Evolutionary conservation across 1,140 invertebrate genomes (phyloP).

Genomic region (Druon quercuslanigerum): DNA sequence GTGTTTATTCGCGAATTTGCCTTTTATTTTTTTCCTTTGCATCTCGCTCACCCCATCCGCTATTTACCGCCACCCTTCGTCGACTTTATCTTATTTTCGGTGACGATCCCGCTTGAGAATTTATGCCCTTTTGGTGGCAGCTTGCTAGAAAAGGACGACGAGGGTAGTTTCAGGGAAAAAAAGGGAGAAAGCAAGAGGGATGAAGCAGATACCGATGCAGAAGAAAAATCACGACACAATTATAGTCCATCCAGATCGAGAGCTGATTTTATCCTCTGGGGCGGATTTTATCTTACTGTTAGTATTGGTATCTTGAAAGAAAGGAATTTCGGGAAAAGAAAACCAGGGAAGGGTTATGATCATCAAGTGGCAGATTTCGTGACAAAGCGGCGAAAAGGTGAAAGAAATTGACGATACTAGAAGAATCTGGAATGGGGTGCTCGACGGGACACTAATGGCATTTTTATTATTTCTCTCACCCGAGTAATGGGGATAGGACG

Average conservation of each 20-base stretch:
- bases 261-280: constrained; percentile 50
- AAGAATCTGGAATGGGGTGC: constrained; percentile 43
- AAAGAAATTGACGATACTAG: constrained; percentile 47
- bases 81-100: constrained; percentile 73
- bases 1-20: constrained; percentile 75
- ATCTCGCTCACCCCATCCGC: constrained; percentile 36
- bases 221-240: constrained; percentile 61
- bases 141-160: constrained; percentile 36
- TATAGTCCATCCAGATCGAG: constrained; percentile 67
- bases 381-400: constrained; percentile 63
- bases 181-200: constrained; percentile 46
- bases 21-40: constrained; percentile 61
- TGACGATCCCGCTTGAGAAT: constrained; percentile 67
- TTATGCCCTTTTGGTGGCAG: constrained; percentile 65
- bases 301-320: neutral
- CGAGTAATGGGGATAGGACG: constrained; percentile 63
- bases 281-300: neutral
- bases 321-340: constrained; percentile 42
- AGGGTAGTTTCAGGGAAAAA: constrained; percentile 16
- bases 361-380: constrained; percentile 66
- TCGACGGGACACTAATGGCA: constrained; percentile 68
- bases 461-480: constrained; percentile 73
- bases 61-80: constrained; percentile 52
- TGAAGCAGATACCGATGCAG: constrained; percentile 17
- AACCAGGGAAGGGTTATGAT: constrained; percentile 67